Evolutionary conservation across 2,113 vertebrate species (phyloP).

Genomic region (Gorsachius goisagi): DNA sequence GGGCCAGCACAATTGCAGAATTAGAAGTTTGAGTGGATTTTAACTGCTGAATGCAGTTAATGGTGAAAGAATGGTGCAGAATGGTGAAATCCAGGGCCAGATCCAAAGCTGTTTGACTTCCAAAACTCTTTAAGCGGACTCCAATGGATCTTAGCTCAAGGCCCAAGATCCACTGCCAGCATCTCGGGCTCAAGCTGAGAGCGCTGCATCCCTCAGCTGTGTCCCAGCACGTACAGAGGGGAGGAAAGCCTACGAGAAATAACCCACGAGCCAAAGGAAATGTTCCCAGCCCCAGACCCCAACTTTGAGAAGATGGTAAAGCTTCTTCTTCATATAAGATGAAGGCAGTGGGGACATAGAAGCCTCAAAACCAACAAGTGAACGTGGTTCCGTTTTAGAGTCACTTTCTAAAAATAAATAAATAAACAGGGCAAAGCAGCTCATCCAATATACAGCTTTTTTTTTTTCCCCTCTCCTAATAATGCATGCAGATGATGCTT

Average conservation of each 20-base stretch:
- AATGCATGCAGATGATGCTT: not conserved
- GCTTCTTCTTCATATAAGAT: not conserved
- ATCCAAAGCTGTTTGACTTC: not conserved
- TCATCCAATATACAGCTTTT: not conserved
- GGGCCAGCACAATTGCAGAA: not conserved
- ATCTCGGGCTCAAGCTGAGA: not conserved
- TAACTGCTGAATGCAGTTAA: not conserved
- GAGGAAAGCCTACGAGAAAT: fast-evolving
- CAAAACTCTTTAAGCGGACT: not conserved
- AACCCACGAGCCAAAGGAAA: not conserved
- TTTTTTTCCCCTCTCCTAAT: not conserved
- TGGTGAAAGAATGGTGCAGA: not conserved
- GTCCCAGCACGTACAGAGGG: not conserved
- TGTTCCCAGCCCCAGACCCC: not conserved
- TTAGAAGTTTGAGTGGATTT: not conserved
- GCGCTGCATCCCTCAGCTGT: not conserved
- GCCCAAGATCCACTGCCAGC: not conserved
- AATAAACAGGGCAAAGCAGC: not conserved
- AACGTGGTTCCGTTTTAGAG: fast-evolving
- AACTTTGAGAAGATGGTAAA: not conserved
- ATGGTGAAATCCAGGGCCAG: not conserved
- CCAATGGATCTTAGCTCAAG: not conserved
- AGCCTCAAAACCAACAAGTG: not conserved
- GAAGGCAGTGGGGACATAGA: fast-evolving
- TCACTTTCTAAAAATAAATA: not conserved